Evolutionary conservation across 2,113 vertebrate species (phyloP).

Genomic region (Pao palembangensis): DNA sequence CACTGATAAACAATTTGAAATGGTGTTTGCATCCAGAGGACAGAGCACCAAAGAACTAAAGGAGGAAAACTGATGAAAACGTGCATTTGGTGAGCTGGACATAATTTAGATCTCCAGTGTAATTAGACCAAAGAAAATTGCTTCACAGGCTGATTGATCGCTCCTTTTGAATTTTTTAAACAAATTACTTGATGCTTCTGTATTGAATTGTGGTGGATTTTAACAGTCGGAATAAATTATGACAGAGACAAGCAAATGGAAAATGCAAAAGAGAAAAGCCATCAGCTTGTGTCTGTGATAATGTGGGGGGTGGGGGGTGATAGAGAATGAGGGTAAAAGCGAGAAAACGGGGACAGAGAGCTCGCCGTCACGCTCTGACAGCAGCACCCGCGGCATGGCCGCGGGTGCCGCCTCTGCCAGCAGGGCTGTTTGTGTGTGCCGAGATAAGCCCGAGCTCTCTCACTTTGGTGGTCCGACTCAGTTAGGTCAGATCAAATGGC

Average conservation of each 20-base stretch:
- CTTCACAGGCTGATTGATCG: background rate
- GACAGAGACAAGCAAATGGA: conserved; percentile 5
- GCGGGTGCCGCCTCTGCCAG: conserved; percentile 54
- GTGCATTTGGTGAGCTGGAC: no score
- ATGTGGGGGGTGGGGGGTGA: conserved; percentile 7
- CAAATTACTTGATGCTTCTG: background rate
- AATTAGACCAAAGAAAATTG: background rate
- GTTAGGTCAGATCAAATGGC: conserved; percentile 58
- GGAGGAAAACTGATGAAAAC: background rate
- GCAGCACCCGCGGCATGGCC: conserved; percentile 55
- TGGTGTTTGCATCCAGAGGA: background rate
- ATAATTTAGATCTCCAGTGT: no score
- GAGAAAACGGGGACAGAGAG: conserved; percentile 33
- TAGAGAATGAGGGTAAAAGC: conserved; percentile 17
- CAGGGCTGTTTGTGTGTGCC: conserved; percentile 60
- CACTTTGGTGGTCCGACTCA: conserved; percentile 46
- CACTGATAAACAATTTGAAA: no score
- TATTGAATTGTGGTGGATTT: background rate
- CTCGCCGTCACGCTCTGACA: conserved; percentile 50
- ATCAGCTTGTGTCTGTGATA: background rate
- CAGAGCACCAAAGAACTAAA: background rate
- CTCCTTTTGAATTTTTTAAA: background rate
- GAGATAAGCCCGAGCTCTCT: conserved; percentile 63
- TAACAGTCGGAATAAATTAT: background rate
- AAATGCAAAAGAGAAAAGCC: background rate